phyloP scores from a whole-genome alignment of 1,140 invertebrate genomes.

The Pogonomyrmex californicus region DNA sequence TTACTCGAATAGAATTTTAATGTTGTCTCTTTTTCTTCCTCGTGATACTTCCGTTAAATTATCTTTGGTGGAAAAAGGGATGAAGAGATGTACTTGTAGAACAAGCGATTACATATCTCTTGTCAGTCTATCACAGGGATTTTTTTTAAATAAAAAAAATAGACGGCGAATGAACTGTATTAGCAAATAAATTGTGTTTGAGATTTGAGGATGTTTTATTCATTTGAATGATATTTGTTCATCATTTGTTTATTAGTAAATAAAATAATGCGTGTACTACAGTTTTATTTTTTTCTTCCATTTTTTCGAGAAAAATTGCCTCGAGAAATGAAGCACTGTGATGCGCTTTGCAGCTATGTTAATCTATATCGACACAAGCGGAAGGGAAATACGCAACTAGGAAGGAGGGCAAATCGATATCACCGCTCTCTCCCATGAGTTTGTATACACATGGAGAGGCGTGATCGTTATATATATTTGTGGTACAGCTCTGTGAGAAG shows the following conservation, averaged over 20 bases:
- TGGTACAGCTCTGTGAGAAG: neutral
- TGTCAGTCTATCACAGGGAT: neutral
- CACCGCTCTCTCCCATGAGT: neutral
- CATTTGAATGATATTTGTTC: neutral
- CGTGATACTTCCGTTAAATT: neutral
- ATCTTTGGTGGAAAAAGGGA: neutral
- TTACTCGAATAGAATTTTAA: constrained; percentile 27
- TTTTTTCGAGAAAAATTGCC: neutral
- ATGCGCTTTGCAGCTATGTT: constrained; percentile 12
- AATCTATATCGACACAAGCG: constrained; percentile 25
- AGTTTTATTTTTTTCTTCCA: neutral
- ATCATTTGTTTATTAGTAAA: neutral
- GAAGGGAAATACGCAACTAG: constrained; percentile 36
- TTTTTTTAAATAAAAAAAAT: neutral
- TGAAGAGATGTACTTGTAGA: neutral
- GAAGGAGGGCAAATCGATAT: constrained; percentile 59
- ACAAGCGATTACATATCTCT: neutral
- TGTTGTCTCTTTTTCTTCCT: neutral
- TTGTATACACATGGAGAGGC: constrained; percentile 14
- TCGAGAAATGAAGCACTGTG: constrained; percentile 7
- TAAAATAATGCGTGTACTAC: neutral
- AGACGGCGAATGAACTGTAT: neutral
- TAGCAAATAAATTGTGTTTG: neutral
- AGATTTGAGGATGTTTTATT: neutral
- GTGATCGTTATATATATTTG: neutral